A percentile compares a stretch with the other conserved stretches of the same genome.
Conservation (phyloP, 2,888 invertebrate genomes). For the Cheilosia scutellata region DNA sequence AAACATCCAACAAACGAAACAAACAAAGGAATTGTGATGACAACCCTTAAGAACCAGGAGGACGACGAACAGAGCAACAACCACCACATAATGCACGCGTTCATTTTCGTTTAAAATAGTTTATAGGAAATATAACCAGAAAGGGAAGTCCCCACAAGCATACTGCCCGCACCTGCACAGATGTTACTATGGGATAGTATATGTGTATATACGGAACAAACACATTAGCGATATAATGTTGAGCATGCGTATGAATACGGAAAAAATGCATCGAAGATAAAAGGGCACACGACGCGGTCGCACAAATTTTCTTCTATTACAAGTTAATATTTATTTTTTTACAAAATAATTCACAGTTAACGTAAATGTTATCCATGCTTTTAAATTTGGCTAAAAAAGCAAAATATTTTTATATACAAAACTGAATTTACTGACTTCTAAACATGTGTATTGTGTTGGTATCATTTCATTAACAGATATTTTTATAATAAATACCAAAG, state of each 20-base stretch:
- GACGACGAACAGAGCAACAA: constrained; percentile 31
- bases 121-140: constrained; percentile 38
- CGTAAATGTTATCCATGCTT: no score
- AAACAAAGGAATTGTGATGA: constrained; percentile 38
- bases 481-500: no score
- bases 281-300: no score
- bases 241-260: constrained; percentile 2
- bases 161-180: constrained; percentile 64
- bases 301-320: no score
- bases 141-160: constrained; percentile 47
- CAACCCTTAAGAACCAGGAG: constrained; percentile 40
- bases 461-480: no score
- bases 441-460: no score
- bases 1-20: background rate
- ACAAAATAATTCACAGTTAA: no score
- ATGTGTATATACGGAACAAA: constrained; percentile 3
- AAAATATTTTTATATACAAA: no score
- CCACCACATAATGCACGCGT: constrained; percentile 27
- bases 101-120: constrained; percentile 33
- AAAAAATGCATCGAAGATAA: no score
- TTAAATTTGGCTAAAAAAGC: no score
- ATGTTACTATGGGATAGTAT: constrained; percentile 31
- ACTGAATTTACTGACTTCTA: no score
- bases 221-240: background rate
- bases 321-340: no score